Evolutionary conservation across 1,140 invertebrate species (phyloP), one percentile per base, ranked within the genome.

Genomic region (Ganaspis sp.): DNA sequence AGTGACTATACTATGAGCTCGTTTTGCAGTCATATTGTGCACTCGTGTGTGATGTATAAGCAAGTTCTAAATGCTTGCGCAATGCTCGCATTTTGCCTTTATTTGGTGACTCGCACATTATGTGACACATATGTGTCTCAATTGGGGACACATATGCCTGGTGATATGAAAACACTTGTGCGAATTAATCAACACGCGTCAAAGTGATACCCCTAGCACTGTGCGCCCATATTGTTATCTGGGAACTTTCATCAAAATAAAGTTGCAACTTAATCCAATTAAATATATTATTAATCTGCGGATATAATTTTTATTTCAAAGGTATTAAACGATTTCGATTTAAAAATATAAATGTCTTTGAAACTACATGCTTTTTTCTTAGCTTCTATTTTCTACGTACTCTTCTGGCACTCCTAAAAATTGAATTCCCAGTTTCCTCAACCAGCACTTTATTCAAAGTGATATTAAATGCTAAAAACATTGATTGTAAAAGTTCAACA

Each of bases 401-500:
- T 64, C 58, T 64, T 64, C 58, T 64, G 58, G 58, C 58, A 64
- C 58, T 64, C 26, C 58, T 1, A 29, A 64, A 64, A 34, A 64
- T 64, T 29, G 23, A 64, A 64, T n/a, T n/a, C 58, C 6, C 58
- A 26, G 15, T 64, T 64, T 64, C 26, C 58, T 64, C 58, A 8
- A 0, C 58, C 58, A 64, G 45, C 45, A 64, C 26, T 64, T 34
- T 64, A 4, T 26, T 29, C 58, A 29, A 64, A 64, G 23, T n/a
- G 58, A 34, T n/a, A 34, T n/a, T 64, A 64, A 64, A 29, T 15
- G 26, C 23, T 29, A 49, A 49, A 49, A 49, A 15, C 17, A 17
- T 49, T 49, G 15, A 17, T 49, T n/a, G 45, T n/a, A 49, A 49
- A 17, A 49, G 15, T 5, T 49, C 45, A 17, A n/a, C 12, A 4